A percentile compares a stretch with the other conserved stretches of the same genome.
Evolutionary conservation across 2,113 vertebrate genomes (phyloP).

Genomic region (Ursus arctos): DNA sequence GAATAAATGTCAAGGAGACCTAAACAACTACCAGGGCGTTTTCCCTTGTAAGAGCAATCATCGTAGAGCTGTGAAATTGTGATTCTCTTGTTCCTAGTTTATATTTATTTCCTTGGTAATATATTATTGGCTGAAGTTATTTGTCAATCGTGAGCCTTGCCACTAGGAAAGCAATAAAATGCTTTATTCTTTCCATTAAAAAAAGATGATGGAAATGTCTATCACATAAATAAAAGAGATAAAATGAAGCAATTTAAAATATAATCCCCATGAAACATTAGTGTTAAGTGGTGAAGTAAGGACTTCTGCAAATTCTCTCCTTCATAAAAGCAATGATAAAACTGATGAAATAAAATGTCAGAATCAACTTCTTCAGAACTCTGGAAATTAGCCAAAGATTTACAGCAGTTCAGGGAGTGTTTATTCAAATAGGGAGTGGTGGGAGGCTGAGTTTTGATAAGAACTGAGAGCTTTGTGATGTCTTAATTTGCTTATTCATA

Average conservation of each 20-base stretch:
- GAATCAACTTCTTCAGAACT: neutral
- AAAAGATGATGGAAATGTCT: neutral
- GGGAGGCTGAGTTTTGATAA: neutral
- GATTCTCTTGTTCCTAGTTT: neutral
- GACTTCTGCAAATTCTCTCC: neutral
- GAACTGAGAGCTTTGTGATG: neutral
- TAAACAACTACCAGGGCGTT: neutral
- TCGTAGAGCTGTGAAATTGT: neutral
- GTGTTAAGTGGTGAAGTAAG: neutral
- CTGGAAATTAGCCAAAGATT: neutral
- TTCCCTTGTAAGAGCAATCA: neutral
- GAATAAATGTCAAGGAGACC: neutral
- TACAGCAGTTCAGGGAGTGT: neutral
- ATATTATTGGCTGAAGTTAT: neutral
- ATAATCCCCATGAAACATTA: neutral
- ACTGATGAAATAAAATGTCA: neutral
- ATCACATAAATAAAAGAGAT: neutral
- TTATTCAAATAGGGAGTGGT: neutral
- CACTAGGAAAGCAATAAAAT: neutral
- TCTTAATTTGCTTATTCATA: neutral
- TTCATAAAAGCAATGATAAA: neutral
- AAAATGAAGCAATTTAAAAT: neutral
- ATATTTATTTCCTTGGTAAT: neutral
- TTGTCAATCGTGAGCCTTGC: neutral
- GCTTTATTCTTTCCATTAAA: slow-evolving; percentile 3